These are phyloP conservation scores for Tonatia bakeri DNA, from an alignment of 2,113 vertebrate genomes.

Conservation along the genomic window DNA sequence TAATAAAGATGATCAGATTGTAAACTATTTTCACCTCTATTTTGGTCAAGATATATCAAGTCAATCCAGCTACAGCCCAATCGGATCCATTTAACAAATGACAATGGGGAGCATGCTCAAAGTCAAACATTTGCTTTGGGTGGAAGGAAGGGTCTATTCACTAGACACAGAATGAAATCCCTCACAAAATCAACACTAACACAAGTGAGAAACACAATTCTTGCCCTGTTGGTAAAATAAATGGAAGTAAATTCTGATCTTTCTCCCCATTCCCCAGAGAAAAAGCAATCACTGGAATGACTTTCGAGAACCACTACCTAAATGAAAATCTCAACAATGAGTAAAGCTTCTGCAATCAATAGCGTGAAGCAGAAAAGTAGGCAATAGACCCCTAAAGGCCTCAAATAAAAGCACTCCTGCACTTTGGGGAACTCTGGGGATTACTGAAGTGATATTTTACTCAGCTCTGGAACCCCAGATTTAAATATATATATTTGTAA, in stretches of 20 bases:
- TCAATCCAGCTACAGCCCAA: not conserved
- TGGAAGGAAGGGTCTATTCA: not conserved
- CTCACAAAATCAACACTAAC: not conserved
- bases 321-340: not conserved
- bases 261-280: not conserved
- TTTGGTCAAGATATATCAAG: not conserved
- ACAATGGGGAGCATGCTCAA: not conserved
- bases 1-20: not conserved
- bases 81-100: not conserved
- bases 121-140: not conserved
- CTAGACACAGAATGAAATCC: not conserved
- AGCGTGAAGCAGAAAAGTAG: not conserved
- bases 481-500: conserved; percentile 5
- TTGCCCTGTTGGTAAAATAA: not conserved
- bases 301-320: not conserved
- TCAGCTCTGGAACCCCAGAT: not conserved
- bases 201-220: not conserved
- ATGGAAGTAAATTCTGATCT: not conserved
- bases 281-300: not conserved
- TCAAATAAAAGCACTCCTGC: not conserved
- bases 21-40: not conserved
- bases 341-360: not conserved
- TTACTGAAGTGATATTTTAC: not conserved
- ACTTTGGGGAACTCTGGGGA: not conserved
- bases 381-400: not conserved